Conservation (phyloP, 2,113 vertebrate genomes). For the Pachyramphus minor region DNA sequence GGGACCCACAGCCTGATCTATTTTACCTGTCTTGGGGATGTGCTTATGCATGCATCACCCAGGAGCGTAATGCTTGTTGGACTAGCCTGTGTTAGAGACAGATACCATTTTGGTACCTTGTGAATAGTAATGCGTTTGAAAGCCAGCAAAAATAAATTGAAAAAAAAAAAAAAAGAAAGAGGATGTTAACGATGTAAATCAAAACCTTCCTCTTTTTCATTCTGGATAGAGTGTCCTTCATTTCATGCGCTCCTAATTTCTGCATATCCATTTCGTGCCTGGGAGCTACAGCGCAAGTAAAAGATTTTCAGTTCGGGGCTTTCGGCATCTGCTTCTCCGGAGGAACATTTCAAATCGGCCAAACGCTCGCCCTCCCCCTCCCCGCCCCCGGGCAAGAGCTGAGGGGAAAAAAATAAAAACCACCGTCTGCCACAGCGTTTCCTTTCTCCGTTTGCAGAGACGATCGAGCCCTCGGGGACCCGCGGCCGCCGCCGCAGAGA, state of each 20-base stretch:
- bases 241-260: not conserved
- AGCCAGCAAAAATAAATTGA: not conserved
- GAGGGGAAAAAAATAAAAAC: not conserved
- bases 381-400: not conserved
- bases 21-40: conserved; percentile 13
- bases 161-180: not conserved
- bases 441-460: not conserved
- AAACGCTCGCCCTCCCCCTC: not conserved
- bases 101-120: conserved; percentile 29
- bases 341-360: not conserved
- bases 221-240: not conserved
- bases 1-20: not conserved
- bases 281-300: not conserved
- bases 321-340: not conserved
- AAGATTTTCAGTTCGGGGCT: conserved; percentile 1
- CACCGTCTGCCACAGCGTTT: not conserved
- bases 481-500: not conserved
- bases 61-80: conserved; percentile 9
- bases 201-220: not conserved
- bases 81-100: not conserved
- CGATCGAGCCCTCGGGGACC: not conserved
- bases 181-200: not conserved
- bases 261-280: conserved; percentile 6
- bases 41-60: conserved; percentile 26
- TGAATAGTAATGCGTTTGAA: not conserved